Conservation (phyloP, 2,888 invertebrate species). For the Melieria omissa region DNA sequence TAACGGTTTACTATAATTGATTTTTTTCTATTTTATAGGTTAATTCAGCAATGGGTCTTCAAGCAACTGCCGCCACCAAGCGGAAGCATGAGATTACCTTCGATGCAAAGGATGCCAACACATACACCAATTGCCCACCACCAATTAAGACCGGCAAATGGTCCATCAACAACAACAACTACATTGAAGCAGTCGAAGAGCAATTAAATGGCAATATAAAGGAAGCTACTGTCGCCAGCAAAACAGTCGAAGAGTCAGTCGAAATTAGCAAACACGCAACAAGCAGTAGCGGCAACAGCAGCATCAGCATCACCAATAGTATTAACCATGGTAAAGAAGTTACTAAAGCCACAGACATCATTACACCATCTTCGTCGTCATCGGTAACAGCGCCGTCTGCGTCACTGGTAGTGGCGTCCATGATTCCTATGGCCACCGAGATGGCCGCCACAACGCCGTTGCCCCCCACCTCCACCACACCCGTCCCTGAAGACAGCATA, state of each 20-base stretch:
- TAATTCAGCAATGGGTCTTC: slow-evolving; percentile 80
- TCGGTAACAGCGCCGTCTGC: slow-evolving; percentile 33
- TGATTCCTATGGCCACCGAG: slow-evolving; percentile 46
- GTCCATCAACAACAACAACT: slow-evolving; percentile 65
- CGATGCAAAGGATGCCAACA: slow-evolving; percentile 67
- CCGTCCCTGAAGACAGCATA: slow-evolving; percentile 64
- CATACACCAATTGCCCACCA: slow-evolving; percentile 68
- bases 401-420: slow-evolving; percentile 42
- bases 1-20: not conserved
- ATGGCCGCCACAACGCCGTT: slow-evolving; percentile 52
- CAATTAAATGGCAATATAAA: slow-evolving; percentile 36
- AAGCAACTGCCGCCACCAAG: slow-evolving; percentile 76
- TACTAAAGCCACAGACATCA: slow-evolving; percentile 24
- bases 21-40: slow-evolving; percentile 52
- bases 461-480: slow-evolving; percentile 58
- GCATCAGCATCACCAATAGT: slow-evolving; percentile 34
- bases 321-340: slow-evolving; percentile 42
- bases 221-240: slow-evolving; percentile 12
- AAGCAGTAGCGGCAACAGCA: slow-evolving; percentile 40
- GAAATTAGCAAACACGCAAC: slow-evolving; percentile 56
- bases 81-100: slow-evolving; percentile 72
- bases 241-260: slow-evolving; percentile 26
- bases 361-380: slow-evolving; percentile 28
- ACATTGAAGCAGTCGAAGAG: slow-evolving; percentile 58
- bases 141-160: slow-evolving; percentile 72